Conservation (phyloP, 2,113 vertebrate species). For the Silurus meridionalis region DNA sequence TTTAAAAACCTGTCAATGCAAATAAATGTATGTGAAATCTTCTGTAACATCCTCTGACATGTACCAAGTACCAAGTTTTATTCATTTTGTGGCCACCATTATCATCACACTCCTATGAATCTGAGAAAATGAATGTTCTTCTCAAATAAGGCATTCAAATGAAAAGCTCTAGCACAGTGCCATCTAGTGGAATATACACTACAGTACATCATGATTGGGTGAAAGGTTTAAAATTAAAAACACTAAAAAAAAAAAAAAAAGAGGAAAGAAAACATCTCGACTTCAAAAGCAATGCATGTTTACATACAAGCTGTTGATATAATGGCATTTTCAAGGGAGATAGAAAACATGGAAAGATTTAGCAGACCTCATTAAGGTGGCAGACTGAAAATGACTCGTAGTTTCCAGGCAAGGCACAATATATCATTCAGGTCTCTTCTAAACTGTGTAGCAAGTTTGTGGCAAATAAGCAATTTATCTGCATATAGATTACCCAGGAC, state of each 20-base stretch:
- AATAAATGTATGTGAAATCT: not conserved
- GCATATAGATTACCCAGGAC: conserved; percentile 50
- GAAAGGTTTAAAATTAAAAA: not conserved
- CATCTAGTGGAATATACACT: conserved; percentile 51
- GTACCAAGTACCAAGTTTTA: not conserved
- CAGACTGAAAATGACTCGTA: conserved; percentile 58
- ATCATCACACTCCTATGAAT: not conserved
- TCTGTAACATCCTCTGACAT: not conserved
- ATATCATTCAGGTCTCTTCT: conserved; percentile 53
- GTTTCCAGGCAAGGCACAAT: conserved; percentile 48
- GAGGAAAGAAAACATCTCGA: not conserved
- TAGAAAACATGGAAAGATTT: conserved; percentile 50
- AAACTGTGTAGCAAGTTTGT: conserved; percentile 47
- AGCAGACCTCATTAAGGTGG: conserved; percentile 58
- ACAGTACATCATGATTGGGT: not conserved
- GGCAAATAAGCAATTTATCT: conserved; percentile 58
- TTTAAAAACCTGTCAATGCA: not conserved
- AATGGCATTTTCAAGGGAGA: conserved; percentile 5
- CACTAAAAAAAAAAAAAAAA: not conserved
- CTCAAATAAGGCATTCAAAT: not conserved
- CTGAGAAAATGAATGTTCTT: conserved; percentile 3
- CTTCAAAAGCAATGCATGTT: not conserved
- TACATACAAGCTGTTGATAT: not conserved
- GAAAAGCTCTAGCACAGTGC: conserved; percentile 38
- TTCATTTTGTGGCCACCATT: not conserved